phyloP scores from a whole-genome alignment of 2,113 vertebrate species.

The Oreocharis arfaki region DNA sequence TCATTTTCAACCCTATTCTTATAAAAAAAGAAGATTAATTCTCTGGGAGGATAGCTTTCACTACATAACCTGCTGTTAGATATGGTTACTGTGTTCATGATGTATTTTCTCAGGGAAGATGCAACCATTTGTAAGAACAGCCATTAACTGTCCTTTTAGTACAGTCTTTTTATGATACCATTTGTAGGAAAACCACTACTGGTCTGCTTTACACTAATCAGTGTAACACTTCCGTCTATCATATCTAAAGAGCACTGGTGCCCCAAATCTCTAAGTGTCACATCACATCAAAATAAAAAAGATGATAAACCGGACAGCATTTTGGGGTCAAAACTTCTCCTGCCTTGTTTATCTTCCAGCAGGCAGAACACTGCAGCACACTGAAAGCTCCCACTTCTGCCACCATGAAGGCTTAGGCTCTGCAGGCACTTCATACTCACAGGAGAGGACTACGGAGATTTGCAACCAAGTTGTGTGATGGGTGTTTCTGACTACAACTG shows the following conservation, averaged over 20 bases:
- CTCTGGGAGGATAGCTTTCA: neutral
- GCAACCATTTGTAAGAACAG: conserved; percentile 11
- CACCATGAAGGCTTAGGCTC: neutral
- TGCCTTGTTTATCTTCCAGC: neutral
- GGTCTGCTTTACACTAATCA: neutral
- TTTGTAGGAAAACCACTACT: neutral
- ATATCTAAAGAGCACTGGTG: neutral
- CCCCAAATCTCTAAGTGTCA: neutral
- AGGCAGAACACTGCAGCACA: neutral
- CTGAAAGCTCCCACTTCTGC: neutral
- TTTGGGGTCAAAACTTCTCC: neutral
- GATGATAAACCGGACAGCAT: neutral
- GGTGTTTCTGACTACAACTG: neutral
- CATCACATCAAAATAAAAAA: neutral
- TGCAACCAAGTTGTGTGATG: neutral
- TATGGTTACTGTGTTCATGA: neutral
- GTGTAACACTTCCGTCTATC: neutral
- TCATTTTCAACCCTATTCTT: conserved; percentile 15
- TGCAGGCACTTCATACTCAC: neutral
- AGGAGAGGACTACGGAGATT: neutral
- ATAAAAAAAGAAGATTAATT: no score
- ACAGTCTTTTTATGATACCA: neutral
- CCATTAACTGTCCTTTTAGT: neutral
- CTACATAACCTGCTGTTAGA: conserved; percentile 16
- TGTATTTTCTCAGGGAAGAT: neutral